Base-by-base conservation (phyloP, 64 coral and sea anemone genomes). In the Montipora foliosa region DNA sequence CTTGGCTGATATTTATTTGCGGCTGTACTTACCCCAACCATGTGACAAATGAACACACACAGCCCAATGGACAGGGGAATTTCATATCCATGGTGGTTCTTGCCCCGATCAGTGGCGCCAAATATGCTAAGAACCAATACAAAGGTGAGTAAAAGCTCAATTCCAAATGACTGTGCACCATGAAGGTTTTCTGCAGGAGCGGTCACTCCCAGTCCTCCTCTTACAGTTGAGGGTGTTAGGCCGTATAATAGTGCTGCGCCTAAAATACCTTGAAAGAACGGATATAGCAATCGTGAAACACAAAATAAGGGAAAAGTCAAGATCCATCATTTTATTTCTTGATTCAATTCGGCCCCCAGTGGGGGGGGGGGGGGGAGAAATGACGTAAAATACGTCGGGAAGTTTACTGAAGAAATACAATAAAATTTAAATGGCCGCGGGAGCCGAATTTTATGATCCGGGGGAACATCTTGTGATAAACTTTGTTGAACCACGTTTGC, bases 201-300 rank as follows among this genome's bases (percentile, higher is more conserved):
- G 3, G 89, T 97, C 1, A 92, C 74, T 46, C 89, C 95, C 49
- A 97, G 70, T 16, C 14, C 53, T 14, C 71, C 89, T 44, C 89
- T 77, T 11, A 95, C 12, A 13, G 59, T 24, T 19, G 82, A 72
- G 13, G 89, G 89, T 19, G 90, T 91, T 5, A 97, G 72, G 19
- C 93, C 95, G 24, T 94, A 97, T 44, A 97, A 25, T 57, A 97
- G 69, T 6, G 93, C 83, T 4, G 95, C 93, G 46, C 95, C 95
- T 47, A 91, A 76, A 83, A 97, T 91, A 22, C 88, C 95, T 37
- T 89, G 91, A 45, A 19, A 79, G 70, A 52, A 60, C 60, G 17
- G 6, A 10, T 6, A 11, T 57, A 57, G 11, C 53, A 57, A 57
- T 37, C 37, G 37, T 37, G 37, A 37, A 37, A 37, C 37, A 37